These are phyloP conservation scores for Microcebus murinus DNA, from an alignment of 2,113 vertebrate genomes.

Conservation along the genomic window DNA sequence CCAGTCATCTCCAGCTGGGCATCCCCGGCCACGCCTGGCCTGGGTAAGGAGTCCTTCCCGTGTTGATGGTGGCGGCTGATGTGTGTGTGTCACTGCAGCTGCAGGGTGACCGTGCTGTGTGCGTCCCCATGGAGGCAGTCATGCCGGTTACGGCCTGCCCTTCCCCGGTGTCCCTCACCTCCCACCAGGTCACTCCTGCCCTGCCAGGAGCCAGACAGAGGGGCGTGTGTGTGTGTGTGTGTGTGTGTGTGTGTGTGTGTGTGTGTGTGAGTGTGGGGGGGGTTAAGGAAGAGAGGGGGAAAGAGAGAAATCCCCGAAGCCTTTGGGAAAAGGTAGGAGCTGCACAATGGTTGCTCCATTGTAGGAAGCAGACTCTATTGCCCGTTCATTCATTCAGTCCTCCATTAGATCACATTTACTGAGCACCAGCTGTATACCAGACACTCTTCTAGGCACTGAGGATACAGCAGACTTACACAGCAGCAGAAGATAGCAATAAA, in stretches of 20 bases:
- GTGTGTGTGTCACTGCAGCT: too few species aligned
- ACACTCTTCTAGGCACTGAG: background rate
- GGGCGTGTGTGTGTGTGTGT: background rate
- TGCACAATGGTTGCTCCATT: too few species aligned
- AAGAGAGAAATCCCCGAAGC: background rate
- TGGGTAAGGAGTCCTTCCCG: background rate
- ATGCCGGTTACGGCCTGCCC: too few species aligned
- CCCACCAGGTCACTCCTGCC: background rate
- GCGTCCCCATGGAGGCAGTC: background rate
- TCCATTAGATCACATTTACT: background rate
- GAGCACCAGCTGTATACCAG: background rate
- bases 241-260: background rate
- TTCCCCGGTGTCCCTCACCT: background rate
- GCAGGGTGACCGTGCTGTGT: background rate
- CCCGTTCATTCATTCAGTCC: background rate
- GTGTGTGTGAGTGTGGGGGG: too few species aligned
- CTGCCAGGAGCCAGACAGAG: background rate
- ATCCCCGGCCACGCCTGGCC: too few species aligned
- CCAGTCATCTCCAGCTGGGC: too few species aligned
- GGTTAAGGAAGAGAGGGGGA: background rate
- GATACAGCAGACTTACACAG: background rate
- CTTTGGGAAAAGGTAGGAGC: background rate
- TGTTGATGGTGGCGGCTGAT: fast-evolving
- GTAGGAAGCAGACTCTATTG: background rate
- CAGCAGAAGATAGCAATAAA: background rate